phyloP scores from a whole-genome alignment of 2,888 invertebrate species.

The Leucoma salicis region DNA sequence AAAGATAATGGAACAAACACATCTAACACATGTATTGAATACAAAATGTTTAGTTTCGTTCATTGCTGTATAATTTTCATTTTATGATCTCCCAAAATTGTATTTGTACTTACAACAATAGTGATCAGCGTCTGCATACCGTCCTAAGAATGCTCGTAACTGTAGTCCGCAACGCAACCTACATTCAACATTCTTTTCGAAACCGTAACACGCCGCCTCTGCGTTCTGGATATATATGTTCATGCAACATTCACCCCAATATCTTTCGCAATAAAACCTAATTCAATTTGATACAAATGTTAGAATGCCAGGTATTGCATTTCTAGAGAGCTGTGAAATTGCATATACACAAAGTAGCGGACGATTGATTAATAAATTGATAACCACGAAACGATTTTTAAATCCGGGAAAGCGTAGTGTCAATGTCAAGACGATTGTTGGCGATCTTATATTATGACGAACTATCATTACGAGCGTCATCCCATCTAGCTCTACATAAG shows the following conservation, averaged over 20 bases:
- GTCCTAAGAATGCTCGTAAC: slow-evolving; percentile 68
- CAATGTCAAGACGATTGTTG: too few species aligned
- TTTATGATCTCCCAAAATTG: slow-evolving; percentile 46
- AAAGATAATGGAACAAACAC: too few species aligned
- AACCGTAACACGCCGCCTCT: slow-evolving; percentile 80
- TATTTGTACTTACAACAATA: slow-evolving; percentile 60
- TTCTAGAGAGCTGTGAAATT: slow-evolving; percentile 72
- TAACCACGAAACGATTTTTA: slow-evolving; percentile 14
- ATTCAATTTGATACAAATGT: slow-evolving; percentile 51
- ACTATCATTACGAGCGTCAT: too few species aligned
- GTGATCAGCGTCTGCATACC: slow-evolving; percentile 64
- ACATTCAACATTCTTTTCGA: slow-evolving; percentile 81
- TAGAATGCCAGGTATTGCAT: slow-evolving; percentile 65
- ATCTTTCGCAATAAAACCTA: slow-evolving; percentile 62
- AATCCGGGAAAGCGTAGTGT: too few species aligned
- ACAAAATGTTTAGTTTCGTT: too few species aligned
- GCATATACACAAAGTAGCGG: slow-evolving; percentile 46
- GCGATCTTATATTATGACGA: too few species aligned
- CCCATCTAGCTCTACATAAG: too few species aligned
- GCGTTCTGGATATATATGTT: slow-evolving; percentile 73
- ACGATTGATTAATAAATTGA: slow-evolving; percentile 57
- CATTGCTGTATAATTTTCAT: background rate
- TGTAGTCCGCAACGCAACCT: slow-evolving; percentile 78
- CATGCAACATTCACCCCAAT: slow-evolving; percentile 70
- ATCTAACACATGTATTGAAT: too few species aligned